Conservation (phyloP, 2,888 invertebrate species). For the Agonopterix arenella region DNA sequence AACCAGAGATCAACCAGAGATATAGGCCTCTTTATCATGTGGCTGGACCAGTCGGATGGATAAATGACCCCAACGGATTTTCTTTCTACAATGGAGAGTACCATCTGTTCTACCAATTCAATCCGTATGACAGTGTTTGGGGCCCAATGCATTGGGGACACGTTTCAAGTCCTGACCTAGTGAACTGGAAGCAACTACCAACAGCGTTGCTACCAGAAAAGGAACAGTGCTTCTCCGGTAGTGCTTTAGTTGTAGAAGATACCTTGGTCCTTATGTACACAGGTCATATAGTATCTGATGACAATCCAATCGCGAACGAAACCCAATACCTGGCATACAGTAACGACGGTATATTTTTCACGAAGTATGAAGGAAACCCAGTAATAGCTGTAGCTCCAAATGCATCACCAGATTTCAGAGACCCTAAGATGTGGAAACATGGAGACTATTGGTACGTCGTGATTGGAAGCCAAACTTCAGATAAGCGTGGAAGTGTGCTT, state of each 20-base stretch:
- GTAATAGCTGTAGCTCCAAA: conserved; percentile 49
- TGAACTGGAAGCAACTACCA: conserved; percentile 65
- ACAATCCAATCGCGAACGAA: conserved; percentile 44
- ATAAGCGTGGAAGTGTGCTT: conserved; percentile 49
- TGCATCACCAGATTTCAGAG: conserved; percentile 61
- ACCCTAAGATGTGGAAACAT: conserved; percentile 67
- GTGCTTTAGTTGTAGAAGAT: conserved; percentile 54
- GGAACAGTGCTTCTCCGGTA: conserved; percentile 67
- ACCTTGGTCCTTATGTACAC: conserved; percentile 58
- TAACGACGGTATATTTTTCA: conserved; percentile 54
- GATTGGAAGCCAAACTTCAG: conserved; percentile 52
- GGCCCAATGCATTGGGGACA: conserved; percentile 77
- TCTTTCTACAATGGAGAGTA: conserved; percentile 66
- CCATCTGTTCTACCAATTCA: conserved; percentile 73
- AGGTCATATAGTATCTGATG: conserved; percentile 31
- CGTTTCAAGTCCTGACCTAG: conserved; percentile 56
- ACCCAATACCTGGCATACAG: conserved; percentile 60
- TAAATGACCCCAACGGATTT: conserved; percentile 78
- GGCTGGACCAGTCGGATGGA: conserved; percentile 68
- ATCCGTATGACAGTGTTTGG: conserved; percentile 62
- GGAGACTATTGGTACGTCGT: conserved; percentile 59
- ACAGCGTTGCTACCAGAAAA: conserved; percentile 65
- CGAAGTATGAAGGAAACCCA: conserved; percentile 59
- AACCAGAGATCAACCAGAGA: conserved; percentile 43
- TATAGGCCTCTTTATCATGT: conserved; percentile 58